phyloP scores from a whole-genome alignment of 2,113 vertebrate species.

The Andinoacara biseriatus region DNA sequence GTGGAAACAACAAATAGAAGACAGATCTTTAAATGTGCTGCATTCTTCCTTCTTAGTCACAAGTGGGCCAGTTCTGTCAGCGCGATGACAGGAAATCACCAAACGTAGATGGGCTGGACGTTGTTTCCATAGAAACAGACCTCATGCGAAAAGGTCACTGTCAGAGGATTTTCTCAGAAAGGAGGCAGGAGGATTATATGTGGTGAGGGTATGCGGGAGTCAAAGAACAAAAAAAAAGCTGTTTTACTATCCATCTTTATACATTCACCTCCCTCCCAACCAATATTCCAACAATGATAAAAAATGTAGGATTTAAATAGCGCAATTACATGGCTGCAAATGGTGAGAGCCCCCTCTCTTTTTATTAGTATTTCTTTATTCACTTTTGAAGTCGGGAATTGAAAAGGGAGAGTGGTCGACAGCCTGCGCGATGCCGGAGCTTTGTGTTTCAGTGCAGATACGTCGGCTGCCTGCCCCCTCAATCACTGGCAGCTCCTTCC shows the following conservation, averaged over 20 bases:
- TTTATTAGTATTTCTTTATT: slow-evolving; percentile 81
- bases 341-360: slow-evolving; percentile 68
- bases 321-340: slow-evolving; percentile 78
- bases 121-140: slow-evolving; percentile 84
- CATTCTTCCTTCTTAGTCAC: slow-evolving; percentile 41
- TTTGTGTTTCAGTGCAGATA: slow-evolving; percentile 85
- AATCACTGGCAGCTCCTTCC: slow-evolving; percentile 76
- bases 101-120: slow-evolving; percentile 50
- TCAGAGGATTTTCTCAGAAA: slow-evolving; percentile 78
- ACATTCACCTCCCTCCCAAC: slow-evolving; percentile 5
- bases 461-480: slow-evolving; percentile 79
- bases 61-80: slow-evolving; percentile 55
- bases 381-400: slow-evolving; percentile 83
- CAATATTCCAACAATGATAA: slow-evolving; percentile 75
- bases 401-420: slow-evolving; percentile 81
- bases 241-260: slow-evolving; percentile 75
- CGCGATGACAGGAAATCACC: slow-evolving; percentile 64
- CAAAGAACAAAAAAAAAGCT: slow-evolving; percentile 58
- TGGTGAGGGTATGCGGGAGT: slow-evolving; percentile 40
- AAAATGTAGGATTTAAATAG: slow-evolving; percentile 80
- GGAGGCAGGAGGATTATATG: slow-evolving; percentile 77
- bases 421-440: slow-evolving; percentile 66
- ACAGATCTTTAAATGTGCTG: slow-evolving; percentile 28
- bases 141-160: slow-evolving; percentile 82
- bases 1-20: background rate